These are phyloP conservation scores for Zele albiditarsus DNA, from an alignment of 2,888 invertebrate species.

Conservation along the genomic window DNA sequence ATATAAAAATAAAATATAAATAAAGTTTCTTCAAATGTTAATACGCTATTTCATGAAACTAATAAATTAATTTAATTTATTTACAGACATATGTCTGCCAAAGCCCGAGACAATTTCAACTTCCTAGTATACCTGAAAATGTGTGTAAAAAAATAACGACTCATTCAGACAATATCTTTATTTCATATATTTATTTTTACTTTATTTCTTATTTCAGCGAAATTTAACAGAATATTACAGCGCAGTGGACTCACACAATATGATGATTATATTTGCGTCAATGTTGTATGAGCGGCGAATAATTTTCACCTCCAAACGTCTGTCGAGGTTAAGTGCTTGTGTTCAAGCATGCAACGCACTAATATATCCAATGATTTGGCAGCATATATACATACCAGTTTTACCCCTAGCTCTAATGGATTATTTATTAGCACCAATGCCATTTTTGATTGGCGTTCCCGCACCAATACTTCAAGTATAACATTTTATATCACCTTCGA, in stretches of 20 bases:
- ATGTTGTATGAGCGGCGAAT: conserved; percentile 95
- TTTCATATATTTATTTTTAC: conserved; percentile 44
- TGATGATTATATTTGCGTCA: conserved; percentile 96
- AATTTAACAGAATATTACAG: conserved; percentile 98
- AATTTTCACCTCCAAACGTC: conserved; percentile 91
- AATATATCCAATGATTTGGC: conserved; percentile 99
- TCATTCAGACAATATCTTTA: background rate
- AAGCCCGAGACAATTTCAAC: conserved; percentile 85
- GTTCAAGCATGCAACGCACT: conserved; percentile 95
- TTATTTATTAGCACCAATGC: conserved; percentile 96
- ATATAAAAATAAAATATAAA: conserved; percentile 6
- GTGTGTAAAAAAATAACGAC: conserved; percentile 76
- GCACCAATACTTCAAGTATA: conserved; percentile 85
- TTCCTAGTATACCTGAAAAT: conserved; percentile 97
- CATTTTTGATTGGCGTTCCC: conserved; percentile 96
- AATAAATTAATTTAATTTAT: conserved; percentile 23
- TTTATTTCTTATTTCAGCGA: conserved; percentile 78
- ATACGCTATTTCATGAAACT: background rate
- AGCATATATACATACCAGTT: conserved; percentile 98
- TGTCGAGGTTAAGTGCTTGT: conserved; percentile 92
- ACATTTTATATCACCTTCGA: conserved; percentile 47
- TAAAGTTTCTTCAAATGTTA: too few relatives aligned
- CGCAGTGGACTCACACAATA: conserved; percentile 94
- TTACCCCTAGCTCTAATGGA: conserved; percentile 91
- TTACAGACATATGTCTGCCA: conserved; percentile 86